Evolutionary conservation across 2,113 vertebrate genomes (phyloP), one percentile per base, ranked within the genome.

Genomic region (Phoxinus phoxinus): DNA sequence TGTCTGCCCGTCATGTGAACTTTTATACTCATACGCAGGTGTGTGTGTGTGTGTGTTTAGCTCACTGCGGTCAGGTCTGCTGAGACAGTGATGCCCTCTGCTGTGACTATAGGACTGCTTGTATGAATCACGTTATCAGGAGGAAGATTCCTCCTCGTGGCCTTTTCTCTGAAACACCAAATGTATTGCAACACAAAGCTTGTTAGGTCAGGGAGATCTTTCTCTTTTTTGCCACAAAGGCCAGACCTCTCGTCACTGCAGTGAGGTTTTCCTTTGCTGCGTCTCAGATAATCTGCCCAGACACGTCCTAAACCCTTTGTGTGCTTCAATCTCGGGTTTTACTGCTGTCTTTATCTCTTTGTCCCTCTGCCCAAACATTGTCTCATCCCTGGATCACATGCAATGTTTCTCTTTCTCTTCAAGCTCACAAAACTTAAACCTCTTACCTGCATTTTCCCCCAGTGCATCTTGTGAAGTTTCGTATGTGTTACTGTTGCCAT

Each of bases 221-320:
- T 65, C 25, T 25, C 13, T 37, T 63, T 27, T 75, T n/a, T n/a
- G 23, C 11, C 76, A 13, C 5, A 59, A 78, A 59, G n/a, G 13
- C 32, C 56, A 11, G 56, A 79, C 17, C 23, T 73, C 23, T 73
- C 13, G 1, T 75, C 73, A 30, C n/a, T 75, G 73, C 53, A 53
- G 1, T 75, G 25, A 7, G 53, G 27, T 48, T 30, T 32, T 30
- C 41, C 41, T 3, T 46, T 30, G 58, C 7, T 44, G 76, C 0
- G 11, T 59, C 76, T 83, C 58, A 46, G 65, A 87, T 76, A 21
- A 85, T 85, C 35, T 75, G 83, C 51, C 58, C 56, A 21, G 65
- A 74, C 83, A 76, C 12, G 77, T 48, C 23, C 65, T 53, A 56
- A 74, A 25, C 32, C 25, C 9, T 85, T 37, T 63, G 61, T 73